phyloP scores from a whole-genome alignment of 2,888 invertebrate genomes.

The Melanophora roralis region DNA sequence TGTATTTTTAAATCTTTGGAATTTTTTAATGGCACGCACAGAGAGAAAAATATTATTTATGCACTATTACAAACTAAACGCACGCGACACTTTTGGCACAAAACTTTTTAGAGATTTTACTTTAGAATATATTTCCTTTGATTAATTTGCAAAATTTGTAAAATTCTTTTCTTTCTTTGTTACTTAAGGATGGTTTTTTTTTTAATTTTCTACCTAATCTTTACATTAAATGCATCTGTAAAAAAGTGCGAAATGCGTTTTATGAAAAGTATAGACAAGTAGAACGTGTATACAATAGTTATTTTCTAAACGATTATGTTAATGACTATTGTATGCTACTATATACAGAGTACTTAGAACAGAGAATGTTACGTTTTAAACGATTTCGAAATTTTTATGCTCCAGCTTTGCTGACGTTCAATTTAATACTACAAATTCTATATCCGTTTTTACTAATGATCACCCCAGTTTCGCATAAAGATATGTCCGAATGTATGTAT shows the following conservation, averaged over 20 bases:
- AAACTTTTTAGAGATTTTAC: constrained; percentile 16
- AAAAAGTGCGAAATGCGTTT: neutral
- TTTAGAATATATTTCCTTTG: neutral
- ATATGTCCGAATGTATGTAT: neutral
- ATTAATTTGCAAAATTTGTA: neutral
- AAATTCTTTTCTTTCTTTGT: neutral
- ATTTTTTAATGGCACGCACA: constrained; percentile 45
- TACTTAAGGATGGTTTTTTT: neutral
- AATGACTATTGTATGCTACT: too few species aligned
- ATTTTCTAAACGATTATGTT: too few species aligned
- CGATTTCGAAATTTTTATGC: constrained; percentile 32
- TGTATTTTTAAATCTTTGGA: constrained; percentile 32
- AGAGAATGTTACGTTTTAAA: too few species aligned
- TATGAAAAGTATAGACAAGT: too few species aligned
- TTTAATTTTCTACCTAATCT: constrained; percentile 12
- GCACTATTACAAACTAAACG: constrained; percentile 19
- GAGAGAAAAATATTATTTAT: neutral
- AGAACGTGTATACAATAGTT: too few species aligned
- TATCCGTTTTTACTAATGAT: constrained; percentile 48
- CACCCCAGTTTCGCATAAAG: constrained; percentile 29
- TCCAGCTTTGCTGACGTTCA: constrained; percentile 59
- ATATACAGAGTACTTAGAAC: too few species aligned
- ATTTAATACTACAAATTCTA: constrained; percentile 54
- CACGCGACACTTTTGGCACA: constrained; percentile 61
- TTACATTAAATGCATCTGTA: constrained; percentile 40